Conservation (phyloP, 2,797 vertebrate species). For the Emydoidea blandingii region DNA sequence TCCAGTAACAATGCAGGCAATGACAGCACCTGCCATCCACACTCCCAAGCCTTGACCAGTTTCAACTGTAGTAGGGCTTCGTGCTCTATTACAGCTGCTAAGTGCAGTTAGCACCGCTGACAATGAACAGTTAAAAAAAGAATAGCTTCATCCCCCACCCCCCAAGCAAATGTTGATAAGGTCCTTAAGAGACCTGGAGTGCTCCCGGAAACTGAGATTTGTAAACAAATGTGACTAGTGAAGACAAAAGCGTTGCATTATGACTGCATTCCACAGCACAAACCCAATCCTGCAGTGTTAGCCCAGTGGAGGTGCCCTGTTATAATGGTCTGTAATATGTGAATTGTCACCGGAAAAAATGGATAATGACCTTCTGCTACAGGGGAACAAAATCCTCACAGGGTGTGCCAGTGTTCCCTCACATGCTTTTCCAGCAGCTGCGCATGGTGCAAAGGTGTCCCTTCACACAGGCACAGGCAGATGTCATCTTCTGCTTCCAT, state of each 20-base stretch:
- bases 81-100: not conserved
- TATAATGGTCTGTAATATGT: not conserved
- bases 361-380: not conserved
- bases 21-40: not conserved
- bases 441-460: too few species aligned
- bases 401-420: too few species aligned
- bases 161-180: not conserved
- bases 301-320: not conserved
- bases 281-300: not conserved
- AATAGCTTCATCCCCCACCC: not conserved
- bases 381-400: not conserved
- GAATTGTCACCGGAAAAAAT: not conserved
- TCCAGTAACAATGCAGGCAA: not conserved
- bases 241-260: not conserved
- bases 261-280: not conserved
- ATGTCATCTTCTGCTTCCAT: too few species aligned
- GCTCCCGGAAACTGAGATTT: not conserved
- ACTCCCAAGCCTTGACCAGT: not conserved
- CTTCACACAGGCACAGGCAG: too few species aligned
- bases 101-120: not conserved
- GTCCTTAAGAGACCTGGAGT: not conserved
- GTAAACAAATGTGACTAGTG: not conserved
- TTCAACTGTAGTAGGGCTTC: not conserved
- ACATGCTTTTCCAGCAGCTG: too few species aligned
- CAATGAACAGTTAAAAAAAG: not conserved